Evolutionary conservation across 2,113 vertebrate genomes (phyloP), one percentile per base, ranked within the genome.

Genomic region (Siniperca chuatsi): DNA sequence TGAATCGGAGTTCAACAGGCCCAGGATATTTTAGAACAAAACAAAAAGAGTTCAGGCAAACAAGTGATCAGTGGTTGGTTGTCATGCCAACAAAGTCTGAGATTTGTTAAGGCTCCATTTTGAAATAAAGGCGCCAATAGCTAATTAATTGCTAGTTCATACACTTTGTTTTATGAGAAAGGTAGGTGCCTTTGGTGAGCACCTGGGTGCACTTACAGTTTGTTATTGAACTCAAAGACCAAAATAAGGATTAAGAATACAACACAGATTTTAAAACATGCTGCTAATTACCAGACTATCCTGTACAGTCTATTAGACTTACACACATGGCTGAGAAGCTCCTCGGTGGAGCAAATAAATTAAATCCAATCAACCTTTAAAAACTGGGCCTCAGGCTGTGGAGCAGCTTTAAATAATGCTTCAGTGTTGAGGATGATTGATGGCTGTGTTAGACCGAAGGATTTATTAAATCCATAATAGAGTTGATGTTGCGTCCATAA

Each of bases 391-490:
- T 10, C 10, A 0, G 80, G 73, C 69, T 70, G 1, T 0, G 44
- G 20, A 75, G 88, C 75, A 23, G 79, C 76, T 82, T 84, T 88
- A 87, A 92, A 87, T 83, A 83, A 90, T 11, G 73, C 66, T 82
- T 18, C 35, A 55, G 54, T 33, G 80, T 21, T 9, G 50, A 72
- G 60, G 11, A 69, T 88, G 90, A 92, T 78, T 81, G 90, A 90
- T 92, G 90, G 88, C 50, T 60, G 60, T 29, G 82, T 76, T 78
- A 69, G 60, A 83, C 64, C n/a, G 52, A n/a, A 83, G 82, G 84
- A 88, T 81, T 83, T 90, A 62, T 90, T 87, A 84, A 75, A 84
- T 90, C 70, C 62, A 75, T 90, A 90, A 92, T 77, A 65, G 84
- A 85, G 77, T 35, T 89, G 74, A 92, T 89, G 84, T 83, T 83